A percentile compares a stretch with the other conserved stretches of the same genome.
phyloP scores from a whole-genome alignment of 2,888 invertebrate genomes.

The Ellobium chinense region DNA sequence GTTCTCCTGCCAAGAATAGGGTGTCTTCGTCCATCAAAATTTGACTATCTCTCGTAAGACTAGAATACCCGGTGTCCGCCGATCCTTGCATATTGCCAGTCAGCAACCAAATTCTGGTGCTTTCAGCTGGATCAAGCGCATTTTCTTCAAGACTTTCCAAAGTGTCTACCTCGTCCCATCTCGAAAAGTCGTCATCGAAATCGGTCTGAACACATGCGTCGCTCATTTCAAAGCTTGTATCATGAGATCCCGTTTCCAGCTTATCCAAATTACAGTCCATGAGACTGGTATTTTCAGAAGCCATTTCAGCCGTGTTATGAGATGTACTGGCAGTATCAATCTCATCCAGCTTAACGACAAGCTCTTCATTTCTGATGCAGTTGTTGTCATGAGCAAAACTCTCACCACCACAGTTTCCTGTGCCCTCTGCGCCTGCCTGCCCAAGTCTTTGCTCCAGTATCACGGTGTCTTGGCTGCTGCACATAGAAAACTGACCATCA shows the following conservation, averaged over 20 bases:
- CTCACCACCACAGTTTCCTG: background rate
- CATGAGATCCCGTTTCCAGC: constrained; percentile 35
- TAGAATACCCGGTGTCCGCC: constrained; percentile 71
- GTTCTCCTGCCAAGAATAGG: constrained; percentile 70
- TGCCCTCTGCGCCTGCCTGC: background rate
- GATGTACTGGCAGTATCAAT: background rate
- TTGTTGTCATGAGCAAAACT: background rate
- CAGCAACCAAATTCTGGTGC: constrained; percentile 37
- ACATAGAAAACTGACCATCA: background rate
- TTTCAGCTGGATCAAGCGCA: constrained; percentile 37
- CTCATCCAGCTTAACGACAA: background rate
- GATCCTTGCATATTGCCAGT: constrained; percentile 66
- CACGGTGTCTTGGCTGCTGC: background rate
- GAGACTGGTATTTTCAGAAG: background rate
- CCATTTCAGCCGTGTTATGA: background rate
- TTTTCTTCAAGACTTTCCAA: constrained; percentile 49
- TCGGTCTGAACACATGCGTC: constrained; percentile 41
- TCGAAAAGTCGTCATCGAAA: constrained; percentile 54
- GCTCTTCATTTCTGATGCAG: constrained; percentile 9
- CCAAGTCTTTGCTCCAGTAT: background rate
- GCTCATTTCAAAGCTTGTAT: constrained; percentile 57
- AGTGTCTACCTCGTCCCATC: constrained; percentile 48
- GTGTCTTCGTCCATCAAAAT: constrained; percentile 54
- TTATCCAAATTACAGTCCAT: constrained; percentile 28
- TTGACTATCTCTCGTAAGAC: constrained; percentile 62